A percentile compares a stretch with the other conserved stretches of the same genome.
Evolutionary conservation across 1,140 invertebrate species (phyloP).

Genomic region (Drosophila albomicans): DNA sequence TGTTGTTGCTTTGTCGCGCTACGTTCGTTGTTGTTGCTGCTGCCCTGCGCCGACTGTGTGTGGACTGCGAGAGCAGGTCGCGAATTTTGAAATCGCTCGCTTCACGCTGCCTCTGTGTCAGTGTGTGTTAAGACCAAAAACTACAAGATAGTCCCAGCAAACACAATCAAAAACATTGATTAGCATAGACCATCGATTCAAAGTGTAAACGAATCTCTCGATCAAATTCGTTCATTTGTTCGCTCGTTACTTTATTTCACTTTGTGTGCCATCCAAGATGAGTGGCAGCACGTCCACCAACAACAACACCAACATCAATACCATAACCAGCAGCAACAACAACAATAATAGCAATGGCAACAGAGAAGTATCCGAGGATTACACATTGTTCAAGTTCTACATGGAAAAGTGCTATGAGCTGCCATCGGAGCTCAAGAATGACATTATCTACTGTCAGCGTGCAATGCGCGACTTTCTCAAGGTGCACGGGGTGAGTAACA

Average conservation of each 20-base stretch:
- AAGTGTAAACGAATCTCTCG: constrained; percentile 20
- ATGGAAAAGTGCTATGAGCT: constrained; percentile 74
- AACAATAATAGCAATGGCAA: constrained; percentile 29
- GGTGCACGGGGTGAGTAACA: constrained; percentile 76
- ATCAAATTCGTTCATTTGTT: constrained; percentile 39
- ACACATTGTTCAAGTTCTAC: constrained; percentile 61
- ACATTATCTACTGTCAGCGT: constrained; percentile 81
- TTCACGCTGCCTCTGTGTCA: constrained; percentile 14
- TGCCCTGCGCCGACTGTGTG: constrained; percentile 34
- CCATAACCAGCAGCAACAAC: constrained; percentile 10
- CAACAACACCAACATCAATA: constrained; percentile 12
- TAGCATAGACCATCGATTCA: background rate
- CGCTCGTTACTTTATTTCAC: constrained; percentile 24
- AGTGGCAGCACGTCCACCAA: constrained; percentile 18
- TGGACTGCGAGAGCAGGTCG: constrained; percentile 41
- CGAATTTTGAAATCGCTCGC: constrained; percentile 48
- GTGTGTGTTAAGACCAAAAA: background rate
- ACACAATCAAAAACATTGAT: constrained; percentile 1
- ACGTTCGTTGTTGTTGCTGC: constrained; percentile 41
- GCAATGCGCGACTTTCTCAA: constrained; percentile 76
- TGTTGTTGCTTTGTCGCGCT: constrained; percentile 49
- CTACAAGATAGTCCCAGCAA: constrained; percentile 3
- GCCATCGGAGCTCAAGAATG: constrained; percentile 78
- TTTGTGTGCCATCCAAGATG: constrained; percentile 33
- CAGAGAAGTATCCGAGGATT: constrained; percentile 15